Conservation (phyloP, 2,888 invertebrate species). For the Ectemnius cavifrons region DNA sequence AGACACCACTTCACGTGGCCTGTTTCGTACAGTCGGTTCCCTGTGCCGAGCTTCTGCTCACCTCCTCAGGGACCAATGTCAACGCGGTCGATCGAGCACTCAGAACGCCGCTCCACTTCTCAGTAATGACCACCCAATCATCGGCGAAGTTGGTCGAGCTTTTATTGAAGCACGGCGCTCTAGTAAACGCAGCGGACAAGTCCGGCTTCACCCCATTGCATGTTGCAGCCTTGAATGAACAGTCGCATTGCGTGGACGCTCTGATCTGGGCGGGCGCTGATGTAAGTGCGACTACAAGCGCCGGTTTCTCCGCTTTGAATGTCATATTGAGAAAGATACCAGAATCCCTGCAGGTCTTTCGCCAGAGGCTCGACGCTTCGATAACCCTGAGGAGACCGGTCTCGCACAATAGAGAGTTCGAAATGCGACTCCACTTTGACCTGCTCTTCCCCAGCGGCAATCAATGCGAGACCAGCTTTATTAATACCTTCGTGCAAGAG, state of each 20-base stretch:
- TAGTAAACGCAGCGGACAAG: slow-evolving; percentile 74
- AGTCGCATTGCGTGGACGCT: slow-evolving; percentile 76
- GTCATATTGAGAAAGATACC: slow-evolving; percentile 78
- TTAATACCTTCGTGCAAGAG: slow-evolving; percentile 78
- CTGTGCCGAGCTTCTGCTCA: slow-evolving; percentile 72
- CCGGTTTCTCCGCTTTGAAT: slow-evolving; percentile 77
- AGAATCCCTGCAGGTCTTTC: slow-evolving; percentile 76
- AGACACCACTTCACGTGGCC: slow-evolving; percentile 80
- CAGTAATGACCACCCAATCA: slow-evolving; percentile 75
- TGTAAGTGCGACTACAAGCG: slow-evolving; percentile 77
- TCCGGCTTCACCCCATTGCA: slow-evolving; percentile 78
- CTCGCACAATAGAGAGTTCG: slow-evolving; percentile 74
- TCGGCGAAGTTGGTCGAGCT: slow-evolving; percentile 70
- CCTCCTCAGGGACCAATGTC: slow-evolving; percentile 69
- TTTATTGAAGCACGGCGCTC: slow-evolving; percentile 69
- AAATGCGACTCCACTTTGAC: slow-evolving; percentile 75
- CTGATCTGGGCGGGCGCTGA: slow-evolving; percentile 78
- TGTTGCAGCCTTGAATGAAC: slow-evolving; percentile 78
- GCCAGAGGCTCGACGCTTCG: slow-evolving; percentile 76
- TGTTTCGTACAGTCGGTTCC: slow-evolving; percentile 73
- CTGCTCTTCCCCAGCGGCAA: slow-evolving; percentile 73
- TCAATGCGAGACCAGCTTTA: slow-evolving; percentile 77
- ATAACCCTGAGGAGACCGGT: slow-evolving; percentile 72
- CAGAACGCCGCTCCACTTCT: slow-evolving; percentile 77
- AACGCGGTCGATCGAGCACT: slow-evolving; percentile 75